Conservation (phyloP, 1,140 invertebrate genomes). For the Manduca sexta region DNA sequence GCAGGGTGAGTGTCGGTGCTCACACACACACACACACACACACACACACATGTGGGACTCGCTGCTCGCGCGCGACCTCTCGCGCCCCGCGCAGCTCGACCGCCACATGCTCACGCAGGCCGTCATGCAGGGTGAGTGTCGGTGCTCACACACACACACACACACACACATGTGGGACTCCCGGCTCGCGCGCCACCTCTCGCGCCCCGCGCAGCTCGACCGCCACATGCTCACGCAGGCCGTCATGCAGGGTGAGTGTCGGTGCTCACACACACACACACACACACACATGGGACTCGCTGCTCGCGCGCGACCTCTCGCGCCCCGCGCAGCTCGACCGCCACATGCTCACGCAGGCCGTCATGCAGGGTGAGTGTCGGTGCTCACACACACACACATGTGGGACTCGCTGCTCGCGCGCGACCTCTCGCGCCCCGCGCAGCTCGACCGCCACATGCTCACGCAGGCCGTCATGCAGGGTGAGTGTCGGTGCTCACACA, state of each 20-base stretch:
- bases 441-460: constrained; percentile 83
- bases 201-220: constrained; percentile 78
- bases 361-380: constrained; percentile 78
- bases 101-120: constrained; percentile 84
- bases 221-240: constrained; percentile 84
- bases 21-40: no score
- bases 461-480: constrained; percentile 84
- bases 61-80: constrained; percentile 78
- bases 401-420: constrained; percentile 88
- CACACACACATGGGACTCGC: constrained; percentile 87
- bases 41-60: constrained; percentile 89
- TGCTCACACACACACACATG: constrained; percentile 79
- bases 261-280: no score
- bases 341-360: constrained; percentile 84
- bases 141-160: no score
- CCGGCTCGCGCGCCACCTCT: constrained; percentile 78
- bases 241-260: constrained; percentile 78
- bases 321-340: constrained; percentile 79
- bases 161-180: constrained; percentile 89
- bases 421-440: constrained; percentile 75
- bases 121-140: constrained; percentile 78
- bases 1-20: constrained; percentile 76
- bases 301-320: constrained; percentile 78
- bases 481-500: no score
- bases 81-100: constrained; percentile 78